phyloP scores from a whole-genome alignment of 2,888 invertebrate species.

The Aspidiotus destructor region DNA sequence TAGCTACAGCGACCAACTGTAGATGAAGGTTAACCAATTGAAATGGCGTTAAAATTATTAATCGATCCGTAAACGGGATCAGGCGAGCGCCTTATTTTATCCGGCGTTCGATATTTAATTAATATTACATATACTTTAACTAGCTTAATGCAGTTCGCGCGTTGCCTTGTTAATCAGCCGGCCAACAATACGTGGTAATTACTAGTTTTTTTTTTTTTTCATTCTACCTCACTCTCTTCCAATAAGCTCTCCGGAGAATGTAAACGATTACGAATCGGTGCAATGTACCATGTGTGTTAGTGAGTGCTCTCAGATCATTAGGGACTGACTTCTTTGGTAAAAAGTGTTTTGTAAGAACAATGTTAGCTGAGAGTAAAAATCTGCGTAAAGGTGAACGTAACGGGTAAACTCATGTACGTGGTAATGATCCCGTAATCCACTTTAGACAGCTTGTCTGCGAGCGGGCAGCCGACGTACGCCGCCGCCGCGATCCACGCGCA shows the following conservation, averaged over 20 bases:
- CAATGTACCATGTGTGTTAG: background rate
- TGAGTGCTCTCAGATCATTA: background rate
- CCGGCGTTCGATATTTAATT: background rate
- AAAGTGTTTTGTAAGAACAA: constrained; percentile 20
- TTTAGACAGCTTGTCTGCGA: constrained; percentile 12
- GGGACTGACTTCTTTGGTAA: constrained; percentile 9
- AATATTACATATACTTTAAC: background rate
- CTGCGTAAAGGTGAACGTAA: constrained; percentile 10
- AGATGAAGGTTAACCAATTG: too few relatives aligned
- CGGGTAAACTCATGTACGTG: constrained; percentile 21
- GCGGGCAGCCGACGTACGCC: background rate
- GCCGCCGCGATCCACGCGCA: constrained; percentile 4
- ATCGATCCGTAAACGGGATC: too few relatives aligned
- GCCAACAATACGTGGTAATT: background rate
- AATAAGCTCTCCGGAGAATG: background rate
- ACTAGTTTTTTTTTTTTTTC: background rate
- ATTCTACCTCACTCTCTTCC: background rate
- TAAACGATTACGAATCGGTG: constrained; percentile 1
- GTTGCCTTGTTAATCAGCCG: background rate
- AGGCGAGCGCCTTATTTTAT: too few relatives aligned
- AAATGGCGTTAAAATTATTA: too few relatives aligned
- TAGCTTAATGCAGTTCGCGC: too few relatives aligned
- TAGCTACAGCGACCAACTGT: too few relatives aligned
- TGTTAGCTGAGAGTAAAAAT: constrained; percentile 13
- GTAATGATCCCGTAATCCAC: constrained; percentile 31